Percentiles rank a stretch among this genome's conserved stretches.
phyloP scores from a whole-genome alignment of 2,113 vertebrate species.

The Antigone vipio region DNA sequence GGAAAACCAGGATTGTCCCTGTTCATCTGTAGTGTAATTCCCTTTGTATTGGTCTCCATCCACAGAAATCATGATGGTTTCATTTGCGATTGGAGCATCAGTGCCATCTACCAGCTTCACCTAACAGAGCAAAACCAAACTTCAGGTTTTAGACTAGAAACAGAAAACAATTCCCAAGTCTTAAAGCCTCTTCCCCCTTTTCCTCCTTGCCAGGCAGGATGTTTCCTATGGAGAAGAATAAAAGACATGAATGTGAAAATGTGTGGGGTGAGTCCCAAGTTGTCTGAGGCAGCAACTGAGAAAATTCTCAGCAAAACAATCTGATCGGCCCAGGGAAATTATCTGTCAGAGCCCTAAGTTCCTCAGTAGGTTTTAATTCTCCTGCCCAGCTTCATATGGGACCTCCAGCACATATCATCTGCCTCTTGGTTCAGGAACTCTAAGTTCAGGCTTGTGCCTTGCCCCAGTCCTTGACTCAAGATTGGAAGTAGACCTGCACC shows the following conservation, averaged over 20 bases:
- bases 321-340: background rate
- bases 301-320: background rate
- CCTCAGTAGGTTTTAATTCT: background rate
- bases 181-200: background rate
- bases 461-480: background rate
- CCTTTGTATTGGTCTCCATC: background rate
- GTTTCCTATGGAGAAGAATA: background rate
- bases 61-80: slow-evolving; percentile 51
- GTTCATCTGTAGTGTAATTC: slow-evolving; percentile 69
- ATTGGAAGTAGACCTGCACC: background rate
- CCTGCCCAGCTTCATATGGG: background rate
- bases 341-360: background rate
- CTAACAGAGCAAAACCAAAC: slow-evolving; percentile 27
- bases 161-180: background rate
- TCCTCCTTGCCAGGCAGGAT: background rate
- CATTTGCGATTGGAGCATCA: slow-evolving; percentile 58
- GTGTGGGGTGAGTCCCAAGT: background rate
- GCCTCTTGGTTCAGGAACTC: background rate
- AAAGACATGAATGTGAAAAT: background rate
- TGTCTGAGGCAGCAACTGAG: background rate
- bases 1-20: slow-evolving; percentile 68
- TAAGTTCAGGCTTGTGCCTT: background rate
- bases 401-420: background rate
- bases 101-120: slow-evolving; percentile 68
- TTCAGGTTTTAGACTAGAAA: background rate